phyloP scores from a whole-genome alignment of 1,140 invertebrate genomes.

The Periplaneta americana region DNA sequence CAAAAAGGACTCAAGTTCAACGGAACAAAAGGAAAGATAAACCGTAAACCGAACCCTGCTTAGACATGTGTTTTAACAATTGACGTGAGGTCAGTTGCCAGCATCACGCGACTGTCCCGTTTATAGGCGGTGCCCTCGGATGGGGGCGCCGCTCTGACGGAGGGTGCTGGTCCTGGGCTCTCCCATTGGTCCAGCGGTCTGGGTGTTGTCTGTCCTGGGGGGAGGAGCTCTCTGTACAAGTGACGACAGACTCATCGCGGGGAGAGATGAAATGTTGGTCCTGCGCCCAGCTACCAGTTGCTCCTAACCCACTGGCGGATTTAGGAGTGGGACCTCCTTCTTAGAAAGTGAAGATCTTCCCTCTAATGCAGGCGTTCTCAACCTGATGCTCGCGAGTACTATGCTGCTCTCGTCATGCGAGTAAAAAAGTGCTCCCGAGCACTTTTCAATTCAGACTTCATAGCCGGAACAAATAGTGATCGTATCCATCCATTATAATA shows the following conservation, averaged over 20 bases:
- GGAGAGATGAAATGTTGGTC: too few species aligned
- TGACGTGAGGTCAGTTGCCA: background rate
- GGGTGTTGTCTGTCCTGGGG: background rate
- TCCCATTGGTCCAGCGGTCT: background rate
- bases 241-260: background rate
- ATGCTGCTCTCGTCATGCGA: too few species aligned
- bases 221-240: background rate
- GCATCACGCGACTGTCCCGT: background rate
- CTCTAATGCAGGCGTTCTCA: too few species aligned
- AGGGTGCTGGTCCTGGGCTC: background rate
- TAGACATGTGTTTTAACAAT: too few species aligned
- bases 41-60: too few species aligned
- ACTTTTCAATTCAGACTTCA: too few species aligned
- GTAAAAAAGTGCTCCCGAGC: too few species aligned
- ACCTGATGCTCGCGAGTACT: too few species aligned
- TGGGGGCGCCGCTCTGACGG: background rate
- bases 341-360: background rate
- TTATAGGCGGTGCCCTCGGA: background rate
- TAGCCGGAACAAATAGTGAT: too few species aligned
- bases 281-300: background rate
- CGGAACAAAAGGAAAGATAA: too few species aligned
- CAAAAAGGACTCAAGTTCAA: too few species aligned
- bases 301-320: background rate
- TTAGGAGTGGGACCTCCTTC: background rate
- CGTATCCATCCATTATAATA: too few species aligned